Base-by-base conservation (phyloP, 2,113 vertebrate species). In the Uropsilus gracilis region DNA sequence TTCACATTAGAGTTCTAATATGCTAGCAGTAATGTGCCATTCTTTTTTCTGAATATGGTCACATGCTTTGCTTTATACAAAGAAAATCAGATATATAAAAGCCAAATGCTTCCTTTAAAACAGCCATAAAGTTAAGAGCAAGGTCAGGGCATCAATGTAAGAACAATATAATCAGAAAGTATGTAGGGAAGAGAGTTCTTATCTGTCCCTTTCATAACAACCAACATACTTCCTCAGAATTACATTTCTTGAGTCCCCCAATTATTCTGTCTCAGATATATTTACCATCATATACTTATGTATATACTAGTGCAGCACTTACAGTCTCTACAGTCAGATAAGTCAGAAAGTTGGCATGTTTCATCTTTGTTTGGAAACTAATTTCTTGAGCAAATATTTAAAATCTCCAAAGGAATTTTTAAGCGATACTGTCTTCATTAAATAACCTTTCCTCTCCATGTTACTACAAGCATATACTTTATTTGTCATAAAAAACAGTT, bases 21-120 rank as follows among this genome's bases (percentile, higher is more conserved):
- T 46, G 71, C 42, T 42, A 95, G 86, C 89, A 84, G 68, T 48
- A 75, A 76, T 7, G 32, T 5, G 42, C 75, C 84, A 90, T 75
- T 78, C 22, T 66, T 88, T 89, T 61, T 71, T 72, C 59, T 86
- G 32, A 85, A 81, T 53, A 80, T 82, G 59, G 55, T 55, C 80
- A 77, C 22, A 30, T 80, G 59, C 69, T 94, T 95, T 82, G 64
- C 81, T 73, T 84, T 87, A 81, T n/a, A 64, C 53, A 76, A 82
- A 96, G 68, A 81, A 85, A 91, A 95, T 87, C 53, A 85, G 53
- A 68, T 50, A 85, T 2, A 8, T 66, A 76, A 86, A 95, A 94
- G 66, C 32, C 85, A 93, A 94, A 82, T 28, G 55, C 72, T 86
- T 46, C 30, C 86, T 96, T 95, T 63, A 75, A 94, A 94, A 89